Evolutionary conservation across 2,797 vertebrate species (phyloP).

Genomic region (Anomalospiza imberbis): DNA sequence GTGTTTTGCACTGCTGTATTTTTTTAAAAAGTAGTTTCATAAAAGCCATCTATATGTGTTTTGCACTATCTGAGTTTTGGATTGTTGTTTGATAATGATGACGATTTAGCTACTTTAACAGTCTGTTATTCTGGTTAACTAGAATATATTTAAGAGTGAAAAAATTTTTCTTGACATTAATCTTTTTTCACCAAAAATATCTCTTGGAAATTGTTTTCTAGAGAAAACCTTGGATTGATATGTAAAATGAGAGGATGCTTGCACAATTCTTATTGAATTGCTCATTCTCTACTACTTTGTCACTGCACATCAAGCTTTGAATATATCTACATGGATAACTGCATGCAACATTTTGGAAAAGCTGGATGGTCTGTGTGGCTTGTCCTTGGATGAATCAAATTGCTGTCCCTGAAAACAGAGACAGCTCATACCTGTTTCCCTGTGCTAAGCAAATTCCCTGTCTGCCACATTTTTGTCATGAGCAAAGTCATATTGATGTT

Average conservation of each 20-base stretch:
- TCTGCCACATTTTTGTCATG: constrained; percentile 19
- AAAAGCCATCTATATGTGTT: neutral
- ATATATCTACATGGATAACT: neutral
- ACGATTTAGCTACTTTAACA: neutral
- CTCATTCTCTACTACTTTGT: neutral
- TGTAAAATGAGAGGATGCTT: neutral
- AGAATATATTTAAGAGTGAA: neutral
- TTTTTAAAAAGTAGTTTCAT: too few species aligned
- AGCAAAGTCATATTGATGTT: constrained; percentile 14
- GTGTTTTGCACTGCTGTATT: neutral
- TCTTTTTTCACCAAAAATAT: neutral
- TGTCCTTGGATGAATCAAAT: constrained; percentile 16
- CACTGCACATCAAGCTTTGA: neutral
- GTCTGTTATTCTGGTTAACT: neutral
- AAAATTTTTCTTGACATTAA: neutral
- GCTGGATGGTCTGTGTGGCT: neutral
- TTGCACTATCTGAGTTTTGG: neutral
- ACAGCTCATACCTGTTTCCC: neutral
- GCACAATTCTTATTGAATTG: neutral
- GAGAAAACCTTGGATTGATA: neutral
- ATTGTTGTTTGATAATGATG: neutral
- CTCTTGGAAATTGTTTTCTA: neutral
- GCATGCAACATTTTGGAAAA: neutral
- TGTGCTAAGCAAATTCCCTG: constrained; percentile 4
- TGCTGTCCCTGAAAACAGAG: neutral